Conservation (phyloP, 2,113 vertebrate genomes). For the Seriola rivoliana region DNA sequence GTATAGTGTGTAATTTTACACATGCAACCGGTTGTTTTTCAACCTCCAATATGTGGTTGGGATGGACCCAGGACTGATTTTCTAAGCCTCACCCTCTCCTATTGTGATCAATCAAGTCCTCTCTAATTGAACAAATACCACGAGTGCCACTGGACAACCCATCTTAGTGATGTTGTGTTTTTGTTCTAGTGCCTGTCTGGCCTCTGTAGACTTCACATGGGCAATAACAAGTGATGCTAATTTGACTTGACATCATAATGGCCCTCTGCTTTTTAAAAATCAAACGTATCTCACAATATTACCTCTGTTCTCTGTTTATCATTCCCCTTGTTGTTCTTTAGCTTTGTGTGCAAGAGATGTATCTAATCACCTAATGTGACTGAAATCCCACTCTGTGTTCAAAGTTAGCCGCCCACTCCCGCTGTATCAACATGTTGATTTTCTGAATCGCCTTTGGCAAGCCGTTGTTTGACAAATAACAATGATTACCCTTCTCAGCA, state of each 20-base stretch:
- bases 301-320: not conserved
- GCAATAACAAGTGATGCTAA: not conserved
- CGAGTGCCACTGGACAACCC: not conserved
- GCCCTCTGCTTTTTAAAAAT: not conserved
- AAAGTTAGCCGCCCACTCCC: constrained; percentile 10
- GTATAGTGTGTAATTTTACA: not conserved
- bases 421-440: constrained; percentile 13
- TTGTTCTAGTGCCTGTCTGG: not conserved
- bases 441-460: constrained; percentile 5
- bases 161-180: not conserved
- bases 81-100: not conserved
- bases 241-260: not conserved
- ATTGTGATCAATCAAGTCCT: not conserved
- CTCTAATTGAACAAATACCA: not conserved
- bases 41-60: not conserved
- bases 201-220: not conserved
- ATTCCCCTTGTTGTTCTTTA: not conserved
- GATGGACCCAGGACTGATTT: not conserved
- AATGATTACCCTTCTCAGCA: constrained; percentile 51
- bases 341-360: not conserved
- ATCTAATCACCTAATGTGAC: constrained; percentile 10
- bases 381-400: constrained; percentile 3
- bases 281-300: not conserved
- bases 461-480: constrained; percentile 56
- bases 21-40: not conserved